phyloP scores from a whole-genome alignment of 2,113 vertebrate genomes.

The Atractosteus spatula region DNA sequence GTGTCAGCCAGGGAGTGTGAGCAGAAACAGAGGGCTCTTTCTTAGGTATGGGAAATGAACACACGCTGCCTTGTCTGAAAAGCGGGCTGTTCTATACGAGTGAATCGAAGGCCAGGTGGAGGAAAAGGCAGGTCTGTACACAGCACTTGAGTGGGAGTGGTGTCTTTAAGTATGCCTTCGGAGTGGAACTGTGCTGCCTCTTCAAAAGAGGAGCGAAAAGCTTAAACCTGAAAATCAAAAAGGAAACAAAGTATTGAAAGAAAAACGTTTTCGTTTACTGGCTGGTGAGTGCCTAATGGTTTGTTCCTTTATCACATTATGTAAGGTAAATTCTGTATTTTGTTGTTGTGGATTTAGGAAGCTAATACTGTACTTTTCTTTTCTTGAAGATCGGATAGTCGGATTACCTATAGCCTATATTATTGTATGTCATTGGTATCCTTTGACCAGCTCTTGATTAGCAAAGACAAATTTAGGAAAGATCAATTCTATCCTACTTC shows the following conservation, averaged over 20 bases:
- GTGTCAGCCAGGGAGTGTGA: conserved; percentile 36
- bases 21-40: conserved; percentile 63
- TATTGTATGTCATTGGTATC: too few relatives aligned
- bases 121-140: conserved; percentile 29
- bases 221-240: neutral
- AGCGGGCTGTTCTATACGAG: neutral
- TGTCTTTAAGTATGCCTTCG: neutral
- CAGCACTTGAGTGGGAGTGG: conserved; percentile 40
- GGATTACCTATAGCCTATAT: too few relatives aligned
- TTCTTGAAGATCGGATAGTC: too few relatives aligned
- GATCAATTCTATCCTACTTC: too few relatives aligned
- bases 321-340: too few relatives aligned
- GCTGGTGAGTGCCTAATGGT: too few relatives aligned
- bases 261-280: too few relatives aligned
- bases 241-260: neutral
- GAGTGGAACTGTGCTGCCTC: conserved; percentile 33
- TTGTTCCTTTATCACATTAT: too few relatives aligned
- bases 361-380: too few relatives aligned
- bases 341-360: too few relatives aligned
- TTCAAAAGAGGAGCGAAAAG: conserved; percentile 29
- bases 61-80: conserved; percentile 11
- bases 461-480: too few relatives aligned
- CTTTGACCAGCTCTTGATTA: too few relatives aligned
- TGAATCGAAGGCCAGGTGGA: conserved; percentile 12
- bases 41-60: conserved; percentile 52